Base-by-base conservation (phyloP, 2,888 invertebrate genomes). In the Eristalinus aeneus region DNA sequence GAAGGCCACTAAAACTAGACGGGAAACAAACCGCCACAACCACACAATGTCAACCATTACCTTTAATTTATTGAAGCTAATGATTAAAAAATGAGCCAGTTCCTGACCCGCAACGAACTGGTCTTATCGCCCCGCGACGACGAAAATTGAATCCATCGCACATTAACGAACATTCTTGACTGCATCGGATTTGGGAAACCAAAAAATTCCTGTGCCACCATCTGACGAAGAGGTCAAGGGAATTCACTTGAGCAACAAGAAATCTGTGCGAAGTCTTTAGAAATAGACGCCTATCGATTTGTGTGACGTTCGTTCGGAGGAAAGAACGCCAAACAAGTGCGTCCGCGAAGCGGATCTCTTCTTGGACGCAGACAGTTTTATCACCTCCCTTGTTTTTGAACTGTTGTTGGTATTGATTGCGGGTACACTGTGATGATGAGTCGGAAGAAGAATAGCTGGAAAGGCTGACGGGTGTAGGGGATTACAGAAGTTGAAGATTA, bases 61-160 rank as follows among this genome's bases (percentile, higher is more conserved):
- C 80, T 81, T 81, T 71, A 81, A 81, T 75, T 75, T 71, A 63
- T 69, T 69, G 1, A 58, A 65, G 27, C 23, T 36, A 75, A 65
- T 69, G 75, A 81, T 81, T 69, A 81, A 60, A 71, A 53, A 36
- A 56, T 69, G 36, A 69, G 64, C 58, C 75, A 69, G 64, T 34
- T 64, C 58, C 22, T 12, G 69, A 71, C 69, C 75, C 36, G 3
- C n/a, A 16, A 4, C 11, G 56, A 46, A 58, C 39, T n/a, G n/a
- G 27, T 5, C 39, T 77, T 76, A 69, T 69, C 77, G n/a, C 23
- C 16, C 16, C 27, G 11, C 16, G 58, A 60, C 58, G 60, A 63
- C 27, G 20, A 75, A 1, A 46, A n/a, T 2, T 27, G 46, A 46
- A 46, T 8, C 39, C 12, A 39, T 12, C 4, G 12, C n/a, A 39